phyloP scores from a whole-genome alignment of 2,797 vertebrate genomes.

The Karalla daura region DNA sequence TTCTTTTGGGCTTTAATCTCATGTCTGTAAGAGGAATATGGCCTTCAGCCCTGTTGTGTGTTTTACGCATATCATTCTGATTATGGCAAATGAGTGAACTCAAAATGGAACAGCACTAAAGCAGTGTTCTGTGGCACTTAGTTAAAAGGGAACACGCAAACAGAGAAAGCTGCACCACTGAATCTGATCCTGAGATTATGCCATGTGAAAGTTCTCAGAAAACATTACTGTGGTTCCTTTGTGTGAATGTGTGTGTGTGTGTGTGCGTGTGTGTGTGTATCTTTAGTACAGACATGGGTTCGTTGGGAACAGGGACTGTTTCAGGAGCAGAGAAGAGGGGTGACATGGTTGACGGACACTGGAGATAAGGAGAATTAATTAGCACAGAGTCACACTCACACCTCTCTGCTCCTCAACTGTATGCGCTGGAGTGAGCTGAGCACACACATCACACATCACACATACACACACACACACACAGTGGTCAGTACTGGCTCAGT shows the following conservation, averaged over 20 bases:
- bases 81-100: no score
- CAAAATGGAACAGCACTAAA: no score
- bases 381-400: constrained; percentile 38
- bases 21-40: no score
- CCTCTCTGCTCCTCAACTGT: constrained; percentile 16
- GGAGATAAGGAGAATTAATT: constrained; percentile 37
- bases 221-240: not conserved
- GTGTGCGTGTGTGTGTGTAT: not conserved
- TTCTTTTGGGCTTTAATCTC: no score
- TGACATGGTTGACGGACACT: not conserved
- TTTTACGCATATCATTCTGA: no score
- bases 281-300: not conserved
- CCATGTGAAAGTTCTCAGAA: not conserved
- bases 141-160: not conserved
- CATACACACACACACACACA: constrained; percentile 3
- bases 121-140: not conserved
- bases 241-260: not conserved
- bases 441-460: constrained; percentile 14
- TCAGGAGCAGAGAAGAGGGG: no score
- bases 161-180: not conserved
- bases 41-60: no score
- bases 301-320: no score
- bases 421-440: constrained; percentile 17
- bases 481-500: no score
- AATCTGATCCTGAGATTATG: no score